Evolutionary conservation across 2,113 vertebrate genomes (phyloP).

Genomic region (Morone saxatilis): DNA sequence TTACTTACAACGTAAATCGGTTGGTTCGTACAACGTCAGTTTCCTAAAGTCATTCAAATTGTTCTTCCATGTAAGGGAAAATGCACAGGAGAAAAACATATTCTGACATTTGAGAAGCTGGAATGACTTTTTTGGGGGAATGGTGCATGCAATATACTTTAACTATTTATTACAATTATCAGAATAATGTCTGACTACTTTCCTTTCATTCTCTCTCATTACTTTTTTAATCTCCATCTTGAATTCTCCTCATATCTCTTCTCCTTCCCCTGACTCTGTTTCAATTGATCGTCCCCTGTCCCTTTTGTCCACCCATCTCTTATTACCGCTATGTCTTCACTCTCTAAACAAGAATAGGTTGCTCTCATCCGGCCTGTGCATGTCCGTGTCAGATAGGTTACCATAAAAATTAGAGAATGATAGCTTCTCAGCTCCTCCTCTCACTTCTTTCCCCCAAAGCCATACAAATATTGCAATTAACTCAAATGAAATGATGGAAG

Average conservation of each 20-base stretch:
- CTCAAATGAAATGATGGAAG: slow-evolving; percentile 51
- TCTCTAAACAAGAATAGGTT: slow-evolving; percentile 22
- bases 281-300: slow-evolving; percentile 23
- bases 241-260: slow-evolving; percentile 9
- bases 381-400: slow-evolving; percentile 43
- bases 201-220: too few species aligned
- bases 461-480: slow-evolving; percentile 46
- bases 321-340: slow-evolving; percentile 28
- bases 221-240: not conserved
- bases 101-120: too few species aligned
- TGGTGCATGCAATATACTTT: too few species aligned
- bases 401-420: slow-evolving; percentile 41
- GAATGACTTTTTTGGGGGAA: too few species aligned
- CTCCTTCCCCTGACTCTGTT: slow-evolving; percentile 21
- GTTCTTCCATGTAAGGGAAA: too few species aligned
- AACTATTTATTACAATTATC: too few species aligned
- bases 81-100: too few species aligned
- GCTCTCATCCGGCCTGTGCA: slow-evolving; percentile 20
- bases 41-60: too few species aligned
- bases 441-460: slow-evolving; percentile 32
- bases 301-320: slow-evolving; percentile 16
- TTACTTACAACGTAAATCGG: not conserved
- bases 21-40: too few species aligned
- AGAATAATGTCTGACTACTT: too few species aligned
- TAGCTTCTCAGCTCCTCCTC: slow-evolving; percentile 5